A percentile compares a stretch with the other conserved stretches of the same genome.
phyloP scores from a whole-genome alignment of 2,113 vertebrate genomes.

The Mesocricetus auratus region DNA sequence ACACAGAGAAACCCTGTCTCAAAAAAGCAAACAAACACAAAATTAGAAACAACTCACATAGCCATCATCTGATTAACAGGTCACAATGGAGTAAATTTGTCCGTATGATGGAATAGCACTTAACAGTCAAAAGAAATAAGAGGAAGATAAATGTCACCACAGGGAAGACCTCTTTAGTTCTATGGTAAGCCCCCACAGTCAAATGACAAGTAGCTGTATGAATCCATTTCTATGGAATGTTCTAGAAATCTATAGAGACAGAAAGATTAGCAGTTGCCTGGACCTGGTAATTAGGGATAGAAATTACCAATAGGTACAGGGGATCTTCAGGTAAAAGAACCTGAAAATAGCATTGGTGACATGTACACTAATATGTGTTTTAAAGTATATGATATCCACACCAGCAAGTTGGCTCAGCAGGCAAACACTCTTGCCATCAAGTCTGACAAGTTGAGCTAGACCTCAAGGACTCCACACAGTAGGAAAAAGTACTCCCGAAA shows the following conservation, averaged over 20 bases:
- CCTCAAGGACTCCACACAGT: background rate
- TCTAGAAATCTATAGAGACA: background rate
- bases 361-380: background rate
- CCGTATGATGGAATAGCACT: background rate
- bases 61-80: background rate
- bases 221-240: background rate
- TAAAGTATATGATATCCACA: background rate
- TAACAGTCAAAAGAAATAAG: background rate
- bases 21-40: background rate
- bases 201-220: background rate
- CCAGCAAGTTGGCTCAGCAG: background rate
- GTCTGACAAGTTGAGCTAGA: background rate
- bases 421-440: background rate
- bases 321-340: background rate
- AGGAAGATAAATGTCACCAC: background rate
- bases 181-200: background rate
- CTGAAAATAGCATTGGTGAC: background rate
- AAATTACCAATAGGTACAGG: background rate
- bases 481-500: background rate
- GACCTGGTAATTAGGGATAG: background rate
- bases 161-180: background rate
- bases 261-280: background rate
- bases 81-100: background rate
- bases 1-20: background rate
- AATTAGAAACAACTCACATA: background rate